Evolutionary conservation across 2,113 vertebrate species (phyloP).

Genomic region (Mesembrinibis cayennensis): DNA sequence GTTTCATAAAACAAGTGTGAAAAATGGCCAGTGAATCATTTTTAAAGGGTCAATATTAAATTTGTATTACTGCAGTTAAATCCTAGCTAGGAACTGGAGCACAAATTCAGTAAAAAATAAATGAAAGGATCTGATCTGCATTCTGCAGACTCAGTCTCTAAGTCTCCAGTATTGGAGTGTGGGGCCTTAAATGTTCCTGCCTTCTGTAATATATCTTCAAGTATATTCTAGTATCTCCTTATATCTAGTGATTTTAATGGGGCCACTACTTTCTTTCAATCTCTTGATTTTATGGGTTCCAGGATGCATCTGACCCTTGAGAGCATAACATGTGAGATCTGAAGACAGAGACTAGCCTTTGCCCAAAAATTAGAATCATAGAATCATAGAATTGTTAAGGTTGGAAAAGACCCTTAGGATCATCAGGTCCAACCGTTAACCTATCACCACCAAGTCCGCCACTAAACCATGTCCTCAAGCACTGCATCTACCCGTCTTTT

Average conservation of each 20-base stretch:
- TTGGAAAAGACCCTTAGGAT: no score
- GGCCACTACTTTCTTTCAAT: neutral
- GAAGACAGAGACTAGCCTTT: neutral
- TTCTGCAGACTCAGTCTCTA: neutral
- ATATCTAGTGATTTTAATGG: neutral
- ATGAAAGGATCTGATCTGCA: neutral
- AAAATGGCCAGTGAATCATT: constrained; percentile 40
- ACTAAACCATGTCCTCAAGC: no score
- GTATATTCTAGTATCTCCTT: neutral
- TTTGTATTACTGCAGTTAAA: neutral
- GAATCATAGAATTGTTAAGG: no score
- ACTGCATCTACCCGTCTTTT: no score
- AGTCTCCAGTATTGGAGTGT: neutral
- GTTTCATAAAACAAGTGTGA: constrained; percentile 33
- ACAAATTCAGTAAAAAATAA: neutral
- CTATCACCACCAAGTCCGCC: no score
- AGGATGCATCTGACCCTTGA: neutral
- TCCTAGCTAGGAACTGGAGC: neutral
- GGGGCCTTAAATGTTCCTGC: neutral
- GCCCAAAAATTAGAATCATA: neutral
- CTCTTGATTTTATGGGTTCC: neutral
- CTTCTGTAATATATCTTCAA: neutral
- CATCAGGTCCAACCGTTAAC: no score
- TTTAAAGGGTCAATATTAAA: constrained; percentile 11
- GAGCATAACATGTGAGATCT: neutral